Evolutionary conservation across 2,888 invertebrate species (phyloP), one percentile per base, ranked within the genome.

Genomic region (Sturmia bella): DNA sequence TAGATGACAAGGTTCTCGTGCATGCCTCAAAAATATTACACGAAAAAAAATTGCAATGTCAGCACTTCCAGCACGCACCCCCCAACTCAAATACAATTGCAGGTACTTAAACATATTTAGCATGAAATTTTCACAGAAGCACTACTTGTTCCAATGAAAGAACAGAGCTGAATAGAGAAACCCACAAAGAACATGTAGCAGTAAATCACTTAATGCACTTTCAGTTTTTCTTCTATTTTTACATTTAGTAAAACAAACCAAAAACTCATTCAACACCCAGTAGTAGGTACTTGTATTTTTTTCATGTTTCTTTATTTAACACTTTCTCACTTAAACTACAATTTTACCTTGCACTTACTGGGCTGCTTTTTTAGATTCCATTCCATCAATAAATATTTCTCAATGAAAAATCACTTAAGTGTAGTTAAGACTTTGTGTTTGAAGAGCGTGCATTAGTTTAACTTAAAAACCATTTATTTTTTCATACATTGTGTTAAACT

Each of bases 311-410:
- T 73, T 52, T 32, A 52, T 76, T 37, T 12, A 13, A 32, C 32
- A 32, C 12, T 61, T 57, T 52, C 11, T 5, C 48, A 39, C 15
- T n/a, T 12, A 50, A 69, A 57, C 27, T 43, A 32, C 17, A 54
- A 56, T 64, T 68, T 78, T 59, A 79, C 78, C 73, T 79, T 79
- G 78, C 78, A 79, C 78, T 79, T 72, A 61, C 57, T 79, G 19
- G 72, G 78, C 45, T 78, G 78, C 72, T 27, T 64, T 69, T 77
- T 63, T 45, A 3, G 7, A 41, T 61, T 43, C 43, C 37, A 24
- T 57, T 45, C 37, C 13, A 1, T 12, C 6, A 21, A 13, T 43
- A 24, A 1, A 21, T 21, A 43, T 54, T 32, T 63, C 21, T 79
- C 72, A 66, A 79, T 73, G 66, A 69, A 78, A 79, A 73, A 73